phyloP scores from a whole-genome alignment of 2,888 invertebrate genomes.

The Hypomecis punctinalis region DNA sequence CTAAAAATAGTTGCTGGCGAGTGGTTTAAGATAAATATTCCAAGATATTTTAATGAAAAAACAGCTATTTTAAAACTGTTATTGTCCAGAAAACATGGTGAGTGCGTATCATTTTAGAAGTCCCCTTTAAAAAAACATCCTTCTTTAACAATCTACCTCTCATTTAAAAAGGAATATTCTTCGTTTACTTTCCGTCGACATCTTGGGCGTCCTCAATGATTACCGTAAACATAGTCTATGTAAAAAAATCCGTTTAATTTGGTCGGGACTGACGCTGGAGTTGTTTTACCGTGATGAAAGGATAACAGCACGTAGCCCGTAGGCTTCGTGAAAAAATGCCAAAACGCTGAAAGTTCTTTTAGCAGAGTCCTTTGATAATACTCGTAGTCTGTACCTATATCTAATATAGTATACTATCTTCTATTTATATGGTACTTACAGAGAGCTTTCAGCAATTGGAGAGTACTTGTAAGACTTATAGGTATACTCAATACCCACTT shows the following conservation, averaged over 20 bases:
- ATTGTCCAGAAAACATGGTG: no score
- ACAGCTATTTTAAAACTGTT: no score
- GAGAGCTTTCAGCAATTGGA: no score
- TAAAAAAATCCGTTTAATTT: slow-evolving; percentile 41
- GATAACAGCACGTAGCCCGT: slow-evolving; percentile 43
- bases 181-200: slow-evolving; percentile 31
- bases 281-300: slow-evolving; percentile 52
- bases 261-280: slow-evolving; percentile 29
- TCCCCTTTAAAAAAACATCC: slow-evolving; percentile 16
- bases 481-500: no score
- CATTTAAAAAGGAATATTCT: slow-evolving; percentile 38
- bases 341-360: slow-evolving; percentile 4
- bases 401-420: not conserved
- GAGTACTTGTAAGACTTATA: no score
- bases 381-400: not conserved
- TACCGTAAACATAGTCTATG: slow-evolving; percentile 37
- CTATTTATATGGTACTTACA: not conserved
- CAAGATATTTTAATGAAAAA: no score
- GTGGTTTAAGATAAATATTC: no score
- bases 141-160: slow-evolving; percentile 29
- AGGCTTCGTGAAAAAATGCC: slow-evolving; percentile 14
- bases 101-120: no score
- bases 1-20: no score
- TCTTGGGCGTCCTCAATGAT: slow-evolving; percentile 38
- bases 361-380: slow-evolving; percentile 1